These are phyloP conservation scores for Anguilla rostrata DNA, from an alignment of 2,113 vertebrate genomes.

Conservation along the genomic window DNA sequence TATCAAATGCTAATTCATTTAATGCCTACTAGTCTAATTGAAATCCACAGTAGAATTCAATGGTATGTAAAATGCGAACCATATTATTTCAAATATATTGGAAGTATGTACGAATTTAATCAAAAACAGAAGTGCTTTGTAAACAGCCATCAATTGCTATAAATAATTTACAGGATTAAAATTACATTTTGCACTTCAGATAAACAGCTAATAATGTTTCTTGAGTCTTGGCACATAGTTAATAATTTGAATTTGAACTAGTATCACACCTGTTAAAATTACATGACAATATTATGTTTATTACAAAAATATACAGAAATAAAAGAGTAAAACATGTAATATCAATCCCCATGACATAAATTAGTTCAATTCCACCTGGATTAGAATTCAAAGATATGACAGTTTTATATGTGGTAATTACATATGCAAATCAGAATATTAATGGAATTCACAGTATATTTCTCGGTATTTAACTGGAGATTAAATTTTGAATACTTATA, in stretches of 20 bases:
- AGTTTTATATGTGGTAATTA: not conserved
- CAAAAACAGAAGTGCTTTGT: slow-evolving; percentile 18
- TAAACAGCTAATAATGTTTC: not conserved
- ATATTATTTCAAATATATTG: slow-evolving; percentile 23
- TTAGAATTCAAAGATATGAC: not conserved
- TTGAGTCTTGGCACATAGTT: not conserved
- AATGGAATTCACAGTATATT: not conserved
- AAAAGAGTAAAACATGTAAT: not conserved
- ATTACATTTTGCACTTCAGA: slow-evolving; percentile 23
- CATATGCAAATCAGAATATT: not conserved
- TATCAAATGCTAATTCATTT: not conserved
- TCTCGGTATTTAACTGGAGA: not conserved
- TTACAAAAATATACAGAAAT: no score
- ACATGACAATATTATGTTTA: no score
- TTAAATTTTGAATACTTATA: not conserved
- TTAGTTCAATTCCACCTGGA: not conserved
- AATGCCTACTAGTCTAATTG: slow-evolving; percentile 17
- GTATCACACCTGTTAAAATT: not conserved
- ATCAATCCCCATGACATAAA: not conserved
- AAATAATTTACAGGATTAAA: slow-evolving; percentile 32
- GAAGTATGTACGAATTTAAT: slow-evolving; percentile 22
- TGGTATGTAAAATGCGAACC: slow-evolving; percentile 8
- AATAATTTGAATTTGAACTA: not conserved
- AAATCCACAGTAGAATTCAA: slow-evolving; percentile 10
- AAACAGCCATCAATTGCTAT: slow-evolving; percentile 29